Percentiles rank a stretch among this genome's conserved stretches.
phyloP scores from a whole-genome alignment of 2,113 vertebrate species.

The Alligator mississippiensis region DNA sequence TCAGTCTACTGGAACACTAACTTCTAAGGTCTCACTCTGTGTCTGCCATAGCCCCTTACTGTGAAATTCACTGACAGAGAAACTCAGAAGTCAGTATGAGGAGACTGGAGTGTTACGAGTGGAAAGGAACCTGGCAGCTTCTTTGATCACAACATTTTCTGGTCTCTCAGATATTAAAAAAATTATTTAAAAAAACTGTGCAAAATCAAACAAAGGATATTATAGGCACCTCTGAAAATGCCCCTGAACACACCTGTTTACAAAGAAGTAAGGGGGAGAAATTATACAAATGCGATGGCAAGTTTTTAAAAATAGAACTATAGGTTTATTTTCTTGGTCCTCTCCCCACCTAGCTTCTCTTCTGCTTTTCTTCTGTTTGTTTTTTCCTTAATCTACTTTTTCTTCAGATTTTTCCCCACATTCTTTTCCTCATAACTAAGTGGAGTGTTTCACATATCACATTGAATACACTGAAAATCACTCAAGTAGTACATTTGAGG shows the following conservation, averaged over 20 bases:
- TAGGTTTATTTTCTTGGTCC: neutral
- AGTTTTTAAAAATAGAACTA: neutral
- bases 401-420: neutral
- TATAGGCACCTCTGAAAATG: neutral
- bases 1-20: neutral
- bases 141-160: neutral
- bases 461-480: neutral
- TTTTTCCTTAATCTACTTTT: neutral
- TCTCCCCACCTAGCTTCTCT: neutral
- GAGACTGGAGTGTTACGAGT: neutral
- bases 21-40: neutral
- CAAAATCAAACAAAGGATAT: neutral
- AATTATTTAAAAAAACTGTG: neutral
- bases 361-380: neutral
- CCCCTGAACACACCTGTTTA: neutral
- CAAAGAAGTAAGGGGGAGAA: neutral
- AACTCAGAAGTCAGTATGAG: neutral
- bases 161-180: neutral
- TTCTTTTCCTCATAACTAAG: constrained; percentile 23
- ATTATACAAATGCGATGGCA: neutral
- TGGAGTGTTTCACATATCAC: constrained; percentile 30
- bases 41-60: neutral
- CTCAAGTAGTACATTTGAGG: no score
- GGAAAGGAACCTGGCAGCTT: neutral
- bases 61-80: constrained; percentile 6